Percentiles rank a stretch among this genome's conserved stretches.
Conservation (phyloP, 2,888 invertebrate species). For the Flabesymbios commensalis region DNA sequence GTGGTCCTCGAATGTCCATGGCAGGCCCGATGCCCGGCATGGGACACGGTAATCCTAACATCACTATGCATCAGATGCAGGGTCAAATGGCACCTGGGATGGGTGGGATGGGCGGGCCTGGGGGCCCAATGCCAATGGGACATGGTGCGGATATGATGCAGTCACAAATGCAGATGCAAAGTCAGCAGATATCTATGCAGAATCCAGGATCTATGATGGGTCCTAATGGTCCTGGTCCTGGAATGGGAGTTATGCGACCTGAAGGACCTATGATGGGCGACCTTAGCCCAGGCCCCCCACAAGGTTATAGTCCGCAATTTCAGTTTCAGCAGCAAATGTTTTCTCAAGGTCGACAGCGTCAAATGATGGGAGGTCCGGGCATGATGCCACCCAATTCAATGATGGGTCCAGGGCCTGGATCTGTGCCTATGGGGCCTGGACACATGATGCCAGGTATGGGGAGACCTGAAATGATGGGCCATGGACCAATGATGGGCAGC, state of each 20-base stretch:
- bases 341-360: constrained; percentile 32
- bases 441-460: too few species aligned
- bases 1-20: too few species aligned
- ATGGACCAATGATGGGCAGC: constrained; percentile 4
- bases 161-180: constrained; percentile 36
- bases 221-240: constrained; percentile 14
- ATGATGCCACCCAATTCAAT: too few species aligned
- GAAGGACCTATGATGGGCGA: constrained; percentile 3
- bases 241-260: constrained; percentile 18
- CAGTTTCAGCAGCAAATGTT: constrained; percentile 58
- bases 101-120: constrained; percentile 21
- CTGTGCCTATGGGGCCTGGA: too few species aligned
- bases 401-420: too few species aligned
- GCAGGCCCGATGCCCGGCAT: neutral
- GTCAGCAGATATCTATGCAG: constrained; percentile 38
- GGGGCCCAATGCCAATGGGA: constrained; percentile 8
- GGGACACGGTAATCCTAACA: too few species aligned
- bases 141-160: constrained; percentile 1
- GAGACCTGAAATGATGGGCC: constrained; percentile 12
- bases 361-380: neutral
- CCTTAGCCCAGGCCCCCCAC: constrained; percentile 2
- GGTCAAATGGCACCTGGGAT: constrained; percentile 14
- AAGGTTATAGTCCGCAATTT: constrained; percentile 41
- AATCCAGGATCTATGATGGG: constrained; percentile 9
- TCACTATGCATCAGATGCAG: too few species aligned